Conservation (phyloP, 2,888 invertebrate species). For the Mamestra brassicae region DNA sequence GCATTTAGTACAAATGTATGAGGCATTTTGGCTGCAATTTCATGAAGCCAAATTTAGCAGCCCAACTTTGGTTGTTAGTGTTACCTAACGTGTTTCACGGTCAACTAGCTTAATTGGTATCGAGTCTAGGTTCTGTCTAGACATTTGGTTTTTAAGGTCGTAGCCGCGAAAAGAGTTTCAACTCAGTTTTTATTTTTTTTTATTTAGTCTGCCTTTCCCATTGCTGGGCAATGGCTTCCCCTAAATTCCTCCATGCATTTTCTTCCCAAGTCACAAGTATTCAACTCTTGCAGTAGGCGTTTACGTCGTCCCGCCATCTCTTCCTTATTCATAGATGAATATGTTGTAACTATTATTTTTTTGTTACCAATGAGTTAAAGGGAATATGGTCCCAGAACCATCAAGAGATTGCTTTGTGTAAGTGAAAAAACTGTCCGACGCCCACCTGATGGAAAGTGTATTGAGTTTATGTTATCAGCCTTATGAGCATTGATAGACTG, state of each 20-base stretch:
- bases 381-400: neutral
- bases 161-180: neutral
- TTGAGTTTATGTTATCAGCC: neutral
- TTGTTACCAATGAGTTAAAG: neutral
- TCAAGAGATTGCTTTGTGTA: neutral
- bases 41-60: neutral
- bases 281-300: no score
- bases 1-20: constrained; percentile 12
- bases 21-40: neutral
- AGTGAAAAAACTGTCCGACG: neutral
- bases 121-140: neutral
- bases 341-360: no score
- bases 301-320: no score
- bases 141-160: neutral
- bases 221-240: no score
- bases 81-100: neutral
- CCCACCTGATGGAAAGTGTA: neutral
- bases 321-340: no score
- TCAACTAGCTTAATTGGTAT: neutral
- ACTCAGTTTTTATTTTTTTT: no score
- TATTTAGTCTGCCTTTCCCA: no score
- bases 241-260: no score
- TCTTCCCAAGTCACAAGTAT: no score
- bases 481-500: no score
- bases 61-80: neutral